These are phyloP conservation scores for Drosophila busckii DNA, from an alignment of 1,140 invertebrate genomes.

Conservation along the genomic window DNA sequence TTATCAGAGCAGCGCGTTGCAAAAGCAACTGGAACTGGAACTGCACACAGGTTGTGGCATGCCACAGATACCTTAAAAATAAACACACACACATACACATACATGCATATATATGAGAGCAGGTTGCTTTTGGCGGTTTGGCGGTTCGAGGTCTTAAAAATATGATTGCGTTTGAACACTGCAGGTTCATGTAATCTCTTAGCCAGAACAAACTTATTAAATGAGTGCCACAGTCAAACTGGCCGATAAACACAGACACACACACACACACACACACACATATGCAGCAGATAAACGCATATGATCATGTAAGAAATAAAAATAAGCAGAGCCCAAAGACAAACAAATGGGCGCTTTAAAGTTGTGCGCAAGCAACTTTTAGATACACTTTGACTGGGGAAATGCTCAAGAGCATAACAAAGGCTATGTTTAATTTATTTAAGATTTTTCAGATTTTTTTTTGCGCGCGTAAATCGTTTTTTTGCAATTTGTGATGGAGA, in stretches of 20 bases:
- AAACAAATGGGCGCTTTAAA: too few species aligned
- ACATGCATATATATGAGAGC: too few species aligned
- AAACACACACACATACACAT: too few species aligned
- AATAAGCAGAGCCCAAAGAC: slow-evolving; percentile 15
- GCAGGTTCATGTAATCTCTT: slow-evolving; percentile 79
- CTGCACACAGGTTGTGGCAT: background rate
- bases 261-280: slow-evolving; percentile 59
- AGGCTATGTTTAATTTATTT: too few species aligned
- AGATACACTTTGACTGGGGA: too few species aligned
- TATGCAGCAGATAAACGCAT: slow-evolving; percentile 72
- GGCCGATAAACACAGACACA: slow-evolving; percentile 42
- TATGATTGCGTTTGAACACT: slow-evolving; percentile 78
- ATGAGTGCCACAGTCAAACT: slow-evolving; percentile 69
- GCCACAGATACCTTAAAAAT: slow-evolving; percentile 1
- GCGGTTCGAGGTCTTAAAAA: slow-evolving; percentile 40
- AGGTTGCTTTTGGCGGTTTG: slow-evolving; percentile 18
- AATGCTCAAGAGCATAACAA: too few species aligned
- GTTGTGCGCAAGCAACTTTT: too few species aligned
- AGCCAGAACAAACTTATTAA: slow-evolving; percentile 76
- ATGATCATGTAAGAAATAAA: slow-evolving; percentile 77
- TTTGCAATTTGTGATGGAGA: too few species aligned
- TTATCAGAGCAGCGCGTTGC: slow-evolving; percentile 15
- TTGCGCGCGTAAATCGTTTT: too few species aligned
- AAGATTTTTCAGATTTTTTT: too few species aligned
- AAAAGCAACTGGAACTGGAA: slow-evolving; percentile 17